phyloP scores from a whole-genome alignment of 2,113 vertebrate species.

The Rhabdornis inornatus region DNA sequence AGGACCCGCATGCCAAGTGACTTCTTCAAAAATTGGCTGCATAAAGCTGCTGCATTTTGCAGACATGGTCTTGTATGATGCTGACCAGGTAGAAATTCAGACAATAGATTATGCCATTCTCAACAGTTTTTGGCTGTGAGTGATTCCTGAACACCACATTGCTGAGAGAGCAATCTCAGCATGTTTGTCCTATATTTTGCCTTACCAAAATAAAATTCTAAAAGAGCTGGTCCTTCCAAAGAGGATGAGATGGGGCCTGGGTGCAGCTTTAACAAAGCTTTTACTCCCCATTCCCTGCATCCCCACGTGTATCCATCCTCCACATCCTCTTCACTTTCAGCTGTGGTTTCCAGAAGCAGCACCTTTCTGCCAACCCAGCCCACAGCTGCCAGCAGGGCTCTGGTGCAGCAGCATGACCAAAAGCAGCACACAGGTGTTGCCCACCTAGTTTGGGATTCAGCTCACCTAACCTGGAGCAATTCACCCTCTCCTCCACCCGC shows the following conservation, averaged over 20 bases:
- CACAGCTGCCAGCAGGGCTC: fast-evolving
- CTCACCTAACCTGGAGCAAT: not conserved
- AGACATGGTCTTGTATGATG: not conserved
- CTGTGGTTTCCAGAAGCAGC: not conserved
- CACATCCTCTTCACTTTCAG: not conserved
- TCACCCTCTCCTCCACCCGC: fast-evolving
- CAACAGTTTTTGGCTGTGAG: not conserved
- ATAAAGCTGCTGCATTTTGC: not conserved
- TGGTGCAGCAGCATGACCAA: fast-evolving
- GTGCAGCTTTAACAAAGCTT: not conserved
- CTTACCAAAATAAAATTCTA: not conserved
- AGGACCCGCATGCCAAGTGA: fast-evolving
- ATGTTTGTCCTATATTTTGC: not conserved
- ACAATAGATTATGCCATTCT: not conserved
- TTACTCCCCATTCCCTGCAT: not conserved
- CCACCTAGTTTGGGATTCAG: not conserved
- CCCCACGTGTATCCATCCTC: fast-evolving
- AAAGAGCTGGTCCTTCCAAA: not conserved
- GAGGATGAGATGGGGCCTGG: not conserved
- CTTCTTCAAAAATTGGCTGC: not conserved
- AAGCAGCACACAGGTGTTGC: not conserved
- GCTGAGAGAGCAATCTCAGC: not conserved
- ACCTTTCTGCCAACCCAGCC: not conserved
- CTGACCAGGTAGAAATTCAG: not conserved
- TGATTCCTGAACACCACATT: not conserved